Evolutionary conservation across 2,888 invertebrate species (phyloP), one percentile per base, ranked within the genome.

Genomic region (Trimorus sp.): DNA sequence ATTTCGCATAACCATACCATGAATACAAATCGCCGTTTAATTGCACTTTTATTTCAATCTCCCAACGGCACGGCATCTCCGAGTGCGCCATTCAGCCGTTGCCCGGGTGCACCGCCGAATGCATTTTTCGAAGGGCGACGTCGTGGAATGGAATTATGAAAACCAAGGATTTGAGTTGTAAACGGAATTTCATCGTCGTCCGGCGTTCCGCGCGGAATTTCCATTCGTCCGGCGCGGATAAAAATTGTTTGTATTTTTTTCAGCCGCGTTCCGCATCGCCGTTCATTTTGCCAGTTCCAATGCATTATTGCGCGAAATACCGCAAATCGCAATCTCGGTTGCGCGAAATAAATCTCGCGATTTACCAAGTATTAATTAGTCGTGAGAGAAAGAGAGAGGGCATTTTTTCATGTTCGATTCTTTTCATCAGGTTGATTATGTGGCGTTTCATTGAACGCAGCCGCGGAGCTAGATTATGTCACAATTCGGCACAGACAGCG

Each of bases 1-100:
- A 80, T 79, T 82, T 78, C 78, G 69, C 80, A 82, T 83, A 82
- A 83, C 79, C 83, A 77, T 83, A 74, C 82, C 83, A 81, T 83
- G 84, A 85, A 85, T 83, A 83, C 84, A 83, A 84, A 84, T 83
- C 45, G 74, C 75, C 74, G 66, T 82, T 84, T 81, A 82, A 84
- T 83, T 83, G 81, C 76, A 75, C 66, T 82, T 82, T 82, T 78
- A 82, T 76, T 82, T 82, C 82, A 82, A 82, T 82, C 75, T 75
- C 65, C 63, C 53, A 56, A 56, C 59, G 40, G 68, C 68, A 51
- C 65, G 65, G 69, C 71, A 81, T 73, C 73, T 56, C 53, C 37
- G 68, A 77, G 71, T 76, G 68, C 37, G 40, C 75, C 80, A 75
- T 74, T 63, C 75, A 49, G 37, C 53, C 38, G 76, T 26, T 26